Evolutionary conservation across 2,888 invertebrate genomes (phyloP).

Genomic region (Heteromurus nitidus): DNA sequence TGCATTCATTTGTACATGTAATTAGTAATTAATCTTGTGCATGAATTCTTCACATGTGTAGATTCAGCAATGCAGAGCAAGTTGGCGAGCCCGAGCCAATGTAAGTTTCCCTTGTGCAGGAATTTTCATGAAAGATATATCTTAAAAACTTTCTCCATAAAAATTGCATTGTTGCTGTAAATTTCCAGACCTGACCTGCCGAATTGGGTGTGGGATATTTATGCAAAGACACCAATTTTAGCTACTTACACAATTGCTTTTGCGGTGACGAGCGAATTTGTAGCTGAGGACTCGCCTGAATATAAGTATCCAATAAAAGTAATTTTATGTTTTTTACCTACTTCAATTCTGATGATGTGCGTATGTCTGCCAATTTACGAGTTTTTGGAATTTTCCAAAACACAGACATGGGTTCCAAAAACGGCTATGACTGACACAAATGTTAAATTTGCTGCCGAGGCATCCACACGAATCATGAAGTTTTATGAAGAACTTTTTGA

Average conservation of each 20-base stretch:
- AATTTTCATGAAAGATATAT: background rate
- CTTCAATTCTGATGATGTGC: no score
- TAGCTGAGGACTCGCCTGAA: constrained; percentile 4
- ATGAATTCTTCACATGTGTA: background rate
- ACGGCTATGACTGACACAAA: background rate
- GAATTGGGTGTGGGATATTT: constrained; percentile 65
- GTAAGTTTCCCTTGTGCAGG: constrained; percentile 21
- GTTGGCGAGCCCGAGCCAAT: constrained; percentile 48
- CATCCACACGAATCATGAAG: background rate
- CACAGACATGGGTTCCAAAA: constrained; percentile 38
- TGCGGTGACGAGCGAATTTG: constrained; percentile 19
- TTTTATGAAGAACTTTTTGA: constrained; percentile 27
- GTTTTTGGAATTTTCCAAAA: background rate
- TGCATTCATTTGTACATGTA: background rate
- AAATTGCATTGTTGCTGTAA: background rate
- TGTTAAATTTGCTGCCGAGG: constrained; percentile 13
- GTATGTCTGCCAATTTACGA: background rate
- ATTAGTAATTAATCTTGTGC: background rate
- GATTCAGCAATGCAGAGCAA: constrained; percentile 36
- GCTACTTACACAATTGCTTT: constrained; percentile 16
- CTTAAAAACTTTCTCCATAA: background rate
- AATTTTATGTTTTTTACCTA: background rate
- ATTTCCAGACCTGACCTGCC: constrained; percentile 34
- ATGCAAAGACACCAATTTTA: background rate
- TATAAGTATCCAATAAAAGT: constrained; percentile 10